Evolutionary conservation across 2,888 invertebrate genomes (phyloP), one percentile per base, ranked within the genome.

Genomic region (Gisinianus flammeolus): DNA sequence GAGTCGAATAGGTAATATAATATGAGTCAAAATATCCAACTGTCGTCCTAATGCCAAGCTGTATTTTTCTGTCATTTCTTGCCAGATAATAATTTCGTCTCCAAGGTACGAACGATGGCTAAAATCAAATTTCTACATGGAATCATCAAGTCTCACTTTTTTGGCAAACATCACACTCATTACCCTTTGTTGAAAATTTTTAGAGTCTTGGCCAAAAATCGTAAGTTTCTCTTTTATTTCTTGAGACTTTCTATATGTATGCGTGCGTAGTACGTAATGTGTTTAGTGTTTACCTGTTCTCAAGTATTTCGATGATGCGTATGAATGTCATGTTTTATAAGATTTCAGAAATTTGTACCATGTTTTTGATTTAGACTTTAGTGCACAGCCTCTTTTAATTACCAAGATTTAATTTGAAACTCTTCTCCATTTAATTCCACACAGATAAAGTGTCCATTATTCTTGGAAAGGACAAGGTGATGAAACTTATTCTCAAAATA

Each of bases 41-140:
- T n/a, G 44, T 44, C 19, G 62, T 24, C 22, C 24, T 19, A 62
- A 62, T 6, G 26, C 62, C 16, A 44, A 68, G 31, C 6, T 70
- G n/a, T 70, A 16, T 52, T n/a, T 72, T 44, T 62, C 26, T 68
- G 16, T 44, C 30, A 67, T 68, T 79, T 79, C 69, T 78, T 86
- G 85, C 16, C 85, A 87, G 89, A 89, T 86, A 83, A 87, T 8
- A 92, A 91, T 87, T 92, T 93, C 86, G 90, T 91, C 24, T 87
- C 89, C 79, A 92, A 92, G 88, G 89, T 91, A 26, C 89, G 91
- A 85, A 88, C 90, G 86, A 86, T 90, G 56, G 91, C 90, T 64
- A 90, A 90, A 81, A 89, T 90, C 0, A 90, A 90, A 86, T 88
- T 90, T 83, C 90, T 91, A 87, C 91, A 91, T 85, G 87, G 88